Conservation (phyloP, 2,113 vertebrate genomes). For the Sakesphorus luctuosus region DNA sequence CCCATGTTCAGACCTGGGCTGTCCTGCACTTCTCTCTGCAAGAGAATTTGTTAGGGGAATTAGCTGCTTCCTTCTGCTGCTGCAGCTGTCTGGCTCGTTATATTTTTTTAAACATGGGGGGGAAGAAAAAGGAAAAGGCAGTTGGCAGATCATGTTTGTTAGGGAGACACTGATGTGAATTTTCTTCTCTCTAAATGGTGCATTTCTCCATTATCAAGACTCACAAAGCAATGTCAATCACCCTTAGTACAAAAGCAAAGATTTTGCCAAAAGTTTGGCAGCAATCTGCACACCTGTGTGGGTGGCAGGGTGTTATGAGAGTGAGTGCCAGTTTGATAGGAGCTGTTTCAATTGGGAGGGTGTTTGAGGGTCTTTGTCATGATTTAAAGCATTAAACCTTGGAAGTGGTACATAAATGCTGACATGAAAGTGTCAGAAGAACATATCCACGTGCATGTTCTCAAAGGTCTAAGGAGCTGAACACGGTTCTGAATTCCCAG, state of each 20-base stretch:
- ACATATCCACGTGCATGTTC: fast-evolving
- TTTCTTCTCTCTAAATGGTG: conserved; percentile 4
- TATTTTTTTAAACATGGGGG: background rate
- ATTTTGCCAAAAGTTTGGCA: conserved; percentile 25
- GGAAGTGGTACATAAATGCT: background rate
- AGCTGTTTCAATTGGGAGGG: background rate
- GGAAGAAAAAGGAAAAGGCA: background rate
- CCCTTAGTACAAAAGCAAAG: conserved; percentile 29
- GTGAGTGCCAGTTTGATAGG: background rate
- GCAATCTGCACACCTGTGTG: background rate
- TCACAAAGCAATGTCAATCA: conserved; percentile 35
- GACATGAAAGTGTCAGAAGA: background rate
- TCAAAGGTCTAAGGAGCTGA: background rate
- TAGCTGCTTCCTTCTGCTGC: background rate
- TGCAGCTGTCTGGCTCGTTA: background rate
- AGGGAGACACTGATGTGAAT: background rate
- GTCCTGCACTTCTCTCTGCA: background rate
- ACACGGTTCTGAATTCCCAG: background rate
- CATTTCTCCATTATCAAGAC: conserved; percentile 18
- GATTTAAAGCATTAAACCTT: background rate
- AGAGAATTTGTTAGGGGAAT: background rate
- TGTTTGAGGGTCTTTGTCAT: background rate
- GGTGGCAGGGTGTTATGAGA: conserved; percentile 1
- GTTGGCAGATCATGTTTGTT: background rate
- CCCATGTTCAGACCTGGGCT: background rate